Percentiles rank a stretch among this genome's conserved stretches.
Evolutionary conservation across 2,888 invertebrate species (phyloP).

Genomic region (Dysmachus trigonus): DNA sequence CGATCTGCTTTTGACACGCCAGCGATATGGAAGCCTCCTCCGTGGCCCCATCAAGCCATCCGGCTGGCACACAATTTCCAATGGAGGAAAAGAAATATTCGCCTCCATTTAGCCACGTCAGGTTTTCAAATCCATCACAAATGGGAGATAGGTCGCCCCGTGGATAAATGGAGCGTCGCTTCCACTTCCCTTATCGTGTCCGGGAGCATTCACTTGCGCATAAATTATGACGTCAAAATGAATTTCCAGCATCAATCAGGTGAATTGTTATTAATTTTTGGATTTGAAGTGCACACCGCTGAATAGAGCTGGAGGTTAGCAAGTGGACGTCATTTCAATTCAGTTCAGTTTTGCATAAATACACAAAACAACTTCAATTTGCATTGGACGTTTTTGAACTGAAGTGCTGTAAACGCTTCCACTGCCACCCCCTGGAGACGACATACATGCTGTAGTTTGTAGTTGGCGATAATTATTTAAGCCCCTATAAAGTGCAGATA

Average conservation of each 20-base stretch:
- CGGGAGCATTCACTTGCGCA: neutral
- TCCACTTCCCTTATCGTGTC: neutral
- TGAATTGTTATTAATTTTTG: neutral
- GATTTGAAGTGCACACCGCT: neutral
- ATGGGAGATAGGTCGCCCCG: neutral
- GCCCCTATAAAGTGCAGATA: neutral
- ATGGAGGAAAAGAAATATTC: neutral
- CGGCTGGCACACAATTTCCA: neutral
- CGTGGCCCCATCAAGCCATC: neutral
- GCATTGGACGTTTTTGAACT: neutral
- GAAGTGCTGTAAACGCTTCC: neutral
- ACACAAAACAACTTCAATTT: neutral
- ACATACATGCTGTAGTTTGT: neutral
- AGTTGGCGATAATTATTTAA: neutral
- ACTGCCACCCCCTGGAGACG: neutral
- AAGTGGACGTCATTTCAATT: neutral
- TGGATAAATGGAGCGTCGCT: neutral
- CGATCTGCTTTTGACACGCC: neutral
- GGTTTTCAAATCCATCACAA: neutral
- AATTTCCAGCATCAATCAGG: neutral
- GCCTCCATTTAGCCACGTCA: neutral
- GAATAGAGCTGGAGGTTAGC: neutral
- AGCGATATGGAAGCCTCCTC: neutral
- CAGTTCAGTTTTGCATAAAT: neutral
- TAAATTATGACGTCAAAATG: conserved; percentile 9